Evolutionary conservation across 1,140 invertebrate genomes (phyloP), one percentile per base, ranked within the genome.

Genomic region (Nomia melanderi): DNA sequence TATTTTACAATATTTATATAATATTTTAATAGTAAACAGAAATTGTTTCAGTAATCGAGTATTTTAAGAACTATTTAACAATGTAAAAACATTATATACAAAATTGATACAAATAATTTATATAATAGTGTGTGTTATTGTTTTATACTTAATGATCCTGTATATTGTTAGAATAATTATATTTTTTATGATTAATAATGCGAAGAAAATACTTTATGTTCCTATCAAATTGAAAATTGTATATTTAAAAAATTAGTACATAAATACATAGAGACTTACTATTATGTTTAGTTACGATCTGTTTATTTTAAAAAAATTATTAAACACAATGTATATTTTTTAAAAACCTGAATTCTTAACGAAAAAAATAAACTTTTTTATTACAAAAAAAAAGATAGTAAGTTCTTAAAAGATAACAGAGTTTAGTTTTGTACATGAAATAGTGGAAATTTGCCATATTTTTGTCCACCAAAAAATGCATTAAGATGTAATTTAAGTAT

Each of bases 1-100:
- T 60, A 72, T 11, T 31, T 63, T 29, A 66, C n/a, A 56, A 56
- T 66, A 54, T 56, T 65, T 74, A 44, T 66, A 66, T 57, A 41
- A 66, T 25, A 74, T 41, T 44, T 14, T 44, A 44, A 25, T 33
- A 66, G n/a, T 41, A 53, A 56, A 66, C 39, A 66, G 31, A 56
- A 65, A 12, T 64, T 1, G 20, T 41, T 27, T 54, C n/a, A 31
- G 0, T 17, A 62, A 25, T 41, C 4, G 27, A 74, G 20, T 64
- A 56, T 29, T 65, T 7, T 56, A 54, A 27, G 1, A 65, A 39
- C 0, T 54, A 39, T 14, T 64, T 56, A 7, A 64, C 44, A 41
- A 36, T 53, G 12, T 64, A 65, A 74, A 41, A 65, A 12, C 31
- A 1, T 41, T 74, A 74, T 74, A 20, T 65, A 65, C 27, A 65